These are phyloP conservation scores for Doryteuthis pealeii DNA, from an alignment of 1,140 invertebrate species.

Conservation along the genomic window DNA sequence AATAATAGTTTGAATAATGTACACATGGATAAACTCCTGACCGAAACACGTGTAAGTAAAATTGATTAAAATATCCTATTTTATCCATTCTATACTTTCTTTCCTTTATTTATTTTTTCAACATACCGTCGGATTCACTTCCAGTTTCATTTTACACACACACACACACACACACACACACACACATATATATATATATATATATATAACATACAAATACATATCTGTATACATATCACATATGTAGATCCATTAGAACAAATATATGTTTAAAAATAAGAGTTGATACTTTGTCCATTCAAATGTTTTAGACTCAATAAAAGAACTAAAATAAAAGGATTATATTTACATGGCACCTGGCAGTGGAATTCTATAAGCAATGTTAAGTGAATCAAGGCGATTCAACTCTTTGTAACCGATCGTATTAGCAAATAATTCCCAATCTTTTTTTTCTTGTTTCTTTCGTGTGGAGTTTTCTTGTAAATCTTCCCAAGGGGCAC, in stretches of 20 bases:
- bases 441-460: constrained; percentile 32
- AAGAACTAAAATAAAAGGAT: background rate
- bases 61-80: too few species aligned
- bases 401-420: constrained; percentile 46
- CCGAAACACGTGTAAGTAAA: too few species aligned
- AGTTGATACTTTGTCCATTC: background rate
- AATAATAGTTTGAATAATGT: too few species aligned
- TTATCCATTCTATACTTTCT: too few species aligned
- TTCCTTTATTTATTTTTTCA: too few species aligned
- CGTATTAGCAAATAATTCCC: constrained; percentile 44
- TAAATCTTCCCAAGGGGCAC: constrained; percentile 45
- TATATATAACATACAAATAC: background rate
- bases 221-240: background rate
- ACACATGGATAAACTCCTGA: too few species aligned
- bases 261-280: background rate
- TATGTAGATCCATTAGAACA: background rate
- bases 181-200: background rate
- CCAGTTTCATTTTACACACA: background rate
- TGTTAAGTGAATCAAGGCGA: constrained; percentile 37
- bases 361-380: constrained; percentile 46
- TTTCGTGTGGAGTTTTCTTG: constrained; percentile 19
- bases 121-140: too few species aligned
- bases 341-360: constrained; percentile 49
- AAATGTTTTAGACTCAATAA: background rate
- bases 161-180: background rate